phyloP scores from a whole-genome alignment of 2,797 vertebrate species.

The Rhodeus uyekii region DNA sequence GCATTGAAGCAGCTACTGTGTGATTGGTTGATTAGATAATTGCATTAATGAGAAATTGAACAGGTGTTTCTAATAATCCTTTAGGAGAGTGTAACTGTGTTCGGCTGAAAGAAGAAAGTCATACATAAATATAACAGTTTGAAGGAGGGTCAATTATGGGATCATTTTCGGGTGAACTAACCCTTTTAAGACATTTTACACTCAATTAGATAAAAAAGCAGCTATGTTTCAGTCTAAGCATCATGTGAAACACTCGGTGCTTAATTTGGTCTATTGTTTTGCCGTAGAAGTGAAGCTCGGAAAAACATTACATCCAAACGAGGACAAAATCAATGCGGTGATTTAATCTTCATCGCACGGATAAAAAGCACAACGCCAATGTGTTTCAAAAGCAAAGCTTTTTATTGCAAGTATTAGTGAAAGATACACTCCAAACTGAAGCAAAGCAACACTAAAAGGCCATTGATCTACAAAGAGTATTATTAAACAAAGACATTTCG shows the following conservation, averaged over 20 bases:
- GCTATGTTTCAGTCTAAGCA: background rate
- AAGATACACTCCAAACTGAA: conserved; percentile 88
- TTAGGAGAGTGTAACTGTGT: too few species aligned
- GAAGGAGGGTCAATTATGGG: too few species aligned
- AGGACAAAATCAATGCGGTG: background rate
- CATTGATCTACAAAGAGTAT: conserved; percentile 73
- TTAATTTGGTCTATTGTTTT: background rate
- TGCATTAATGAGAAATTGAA: too few species aligned
- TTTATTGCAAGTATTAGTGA: conserved; percentile 93
- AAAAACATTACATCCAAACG: too few species aligned
- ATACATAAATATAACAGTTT: too few species aligned
- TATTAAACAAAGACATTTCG: conserved; percentile 78
- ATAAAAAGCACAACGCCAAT: background rate
- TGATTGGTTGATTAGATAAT: too few species aligned
- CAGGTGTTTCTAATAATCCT: too few species aligned
- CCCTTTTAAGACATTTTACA: background rate
- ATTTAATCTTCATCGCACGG: background rate
- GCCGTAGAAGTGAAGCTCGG: background rate
- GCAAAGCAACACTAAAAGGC: conserved; percentile 87
- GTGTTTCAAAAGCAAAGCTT: conserved; percentile 79
- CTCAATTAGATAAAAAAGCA: background rate
- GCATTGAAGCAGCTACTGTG: too few species aligned
- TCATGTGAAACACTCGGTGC: too few species aligned
- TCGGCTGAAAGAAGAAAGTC: too few species aligned
- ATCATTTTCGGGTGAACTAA: too few species aligned